Evolutionary conservation across 2,797 vertebrate genomes (phyloP).

Genomic region (Tarsius wallacei): DNA sequence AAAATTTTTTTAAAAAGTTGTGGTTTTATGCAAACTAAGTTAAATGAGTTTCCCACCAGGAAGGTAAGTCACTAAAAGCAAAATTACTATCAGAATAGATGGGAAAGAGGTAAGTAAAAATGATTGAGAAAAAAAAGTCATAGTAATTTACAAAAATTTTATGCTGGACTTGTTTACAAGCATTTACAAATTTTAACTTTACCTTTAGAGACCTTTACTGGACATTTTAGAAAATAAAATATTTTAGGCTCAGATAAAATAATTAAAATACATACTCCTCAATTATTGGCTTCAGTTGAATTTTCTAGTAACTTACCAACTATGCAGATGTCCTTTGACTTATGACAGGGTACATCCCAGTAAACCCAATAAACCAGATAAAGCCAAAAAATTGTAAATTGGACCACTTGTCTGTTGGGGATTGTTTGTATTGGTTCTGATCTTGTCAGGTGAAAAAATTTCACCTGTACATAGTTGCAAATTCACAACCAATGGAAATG

Average conservation of each 20-base stretch:
- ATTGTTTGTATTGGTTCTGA: not conserved
- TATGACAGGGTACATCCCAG: not conserved
- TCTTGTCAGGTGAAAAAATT: not conserved
- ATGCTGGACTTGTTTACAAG: not conserved
- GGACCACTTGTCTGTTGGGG: not conserved
- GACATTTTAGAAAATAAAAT: not conserved
- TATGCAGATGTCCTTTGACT: not conserved
- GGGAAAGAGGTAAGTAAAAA: not conserved
- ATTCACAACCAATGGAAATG: not conserved
- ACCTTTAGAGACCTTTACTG: not conserved
- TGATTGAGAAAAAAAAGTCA: not conserved
- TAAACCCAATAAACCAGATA: not conserved
- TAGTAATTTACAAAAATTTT: not conserved
- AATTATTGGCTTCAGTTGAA: not conserved
- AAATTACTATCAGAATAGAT: not conserved
- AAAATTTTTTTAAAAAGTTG: not conserved
- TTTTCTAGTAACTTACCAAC: not conserved
- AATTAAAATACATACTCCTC: not conserved
- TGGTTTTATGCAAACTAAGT: not conserved
- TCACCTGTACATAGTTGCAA: not conserved
- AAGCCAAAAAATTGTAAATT: not conserved
- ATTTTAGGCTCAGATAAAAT: not conserved
- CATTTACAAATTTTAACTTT: not conserved
- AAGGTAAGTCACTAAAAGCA: not conserved
- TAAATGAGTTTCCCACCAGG: not conserved